Conservation (phyloP, 2,113 vertebrate genomes). For the Epinephelus cyanopodus region DNA sequence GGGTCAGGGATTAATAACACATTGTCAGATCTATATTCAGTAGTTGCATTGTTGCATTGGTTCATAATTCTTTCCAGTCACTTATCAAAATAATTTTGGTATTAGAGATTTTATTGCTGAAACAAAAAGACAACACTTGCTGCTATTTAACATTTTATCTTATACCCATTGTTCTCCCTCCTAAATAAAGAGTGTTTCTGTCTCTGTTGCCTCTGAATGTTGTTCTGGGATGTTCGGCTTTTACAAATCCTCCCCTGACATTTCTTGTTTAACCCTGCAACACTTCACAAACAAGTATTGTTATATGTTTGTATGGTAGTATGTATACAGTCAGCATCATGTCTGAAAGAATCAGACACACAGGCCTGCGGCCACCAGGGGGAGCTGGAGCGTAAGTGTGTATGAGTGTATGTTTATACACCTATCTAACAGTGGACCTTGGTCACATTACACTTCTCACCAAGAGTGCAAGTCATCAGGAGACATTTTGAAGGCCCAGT, state of each 20-base stretch:
- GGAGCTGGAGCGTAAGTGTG: conserved; percentile 31
- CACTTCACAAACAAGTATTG: conserved; percentile 7
- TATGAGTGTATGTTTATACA: conserved; percentile 3
- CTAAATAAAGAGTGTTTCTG: not conserved
- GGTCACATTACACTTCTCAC: too few relatives aligned
- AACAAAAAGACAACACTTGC: not conserved
- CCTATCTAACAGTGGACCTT: too few relatives aligned
- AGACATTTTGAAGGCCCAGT: too few relatives aligned
- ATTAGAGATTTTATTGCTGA: too few relatives aligned
- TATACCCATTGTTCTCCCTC: too few relatives aligned
- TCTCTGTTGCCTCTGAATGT: not conserved
- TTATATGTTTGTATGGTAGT: conserved; percentile 11
- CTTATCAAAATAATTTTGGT: too few relatives aligned
- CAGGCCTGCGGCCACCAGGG: conserved; percentile 34
- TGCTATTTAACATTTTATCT: not conserved
- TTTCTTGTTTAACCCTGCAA: conserved; percentile 19
- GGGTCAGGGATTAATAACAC: too few relatives aligned
- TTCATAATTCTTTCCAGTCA: too few relatives aligned
- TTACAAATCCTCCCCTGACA: conserved; percentile 2
- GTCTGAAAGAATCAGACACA: conserved; percentile 64
- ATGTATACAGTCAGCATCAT: conserved; percentile 32
- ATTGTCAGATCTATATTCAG: too few relatives aligned
- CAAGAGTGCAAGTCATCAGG: too few relatives aligned
- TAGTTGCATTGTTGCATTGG: too few relatives aligned
- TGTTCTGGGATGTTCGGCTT: not conserved